phyloP scores from a whole-genome alignment of 2,797 vertebrate species.

The Chaetophractus vellerosus region DNA sequence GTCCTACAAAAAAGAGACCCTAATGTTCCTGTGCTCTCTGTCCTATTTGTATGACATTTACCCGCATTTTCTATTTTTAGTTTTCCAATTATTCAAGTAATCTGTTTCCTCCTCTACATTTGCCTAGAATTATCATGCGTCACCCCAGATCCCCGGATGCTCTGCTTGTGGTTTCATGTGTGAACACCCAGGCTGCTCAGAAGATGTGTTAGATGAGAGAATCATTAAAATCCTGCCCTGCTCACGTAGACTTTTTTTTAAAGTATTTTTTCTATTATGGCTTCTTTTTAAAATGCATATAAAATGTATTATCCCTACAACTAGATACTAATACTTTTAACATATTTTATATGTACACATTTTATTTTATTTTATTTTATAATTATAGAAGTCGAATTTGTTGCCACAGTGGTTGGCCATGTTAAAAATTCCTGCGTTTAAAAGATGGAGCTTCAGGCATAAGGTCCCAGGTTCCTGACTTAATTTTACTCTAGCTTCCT shows the following conservation, averaged over 20 bases:
- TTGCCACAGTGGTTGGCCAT: neutral
- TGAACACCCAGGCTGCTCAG: neutral
- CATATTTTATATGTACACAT: too few species aligned
- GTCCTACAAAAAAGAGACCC: fast-evolving
- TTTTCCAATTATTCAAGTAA: neutral
- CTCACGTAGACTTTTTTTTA: neutral
- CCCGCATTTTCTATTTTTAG: neutral
- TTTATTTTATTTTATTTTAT: neutral
- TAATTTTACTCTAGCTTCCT: neutral
- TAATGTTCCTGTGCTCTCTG: too few species aligned
- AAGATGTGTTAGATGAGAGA: neutral
- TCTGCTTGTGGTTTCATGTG: neutral
- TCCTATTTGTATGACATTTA: neutral
- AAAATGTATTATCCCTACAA: too few species aligned
- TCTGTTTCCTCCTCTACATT: neutral
- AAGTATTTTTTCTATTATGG: too few species aligned
- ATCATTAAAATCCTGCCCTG: neutral
- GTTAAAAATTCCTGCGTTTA: neutral
- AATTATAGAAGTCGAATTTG: neutral
- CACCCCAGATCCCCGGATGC: neutral
- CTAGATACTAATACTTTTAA: too few species aligned
- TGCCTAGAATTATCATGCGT: neutral
- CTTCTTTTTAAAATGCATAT: too few species aligned
- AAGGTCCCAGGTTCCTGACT: neutral
- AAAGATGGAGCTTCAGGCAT: neutral